These are phyloP conservation scores for Benthosema pterotum DNA, from an alignment of 2,797 vertebrate species.

Conservation along the genomic window DNA sequence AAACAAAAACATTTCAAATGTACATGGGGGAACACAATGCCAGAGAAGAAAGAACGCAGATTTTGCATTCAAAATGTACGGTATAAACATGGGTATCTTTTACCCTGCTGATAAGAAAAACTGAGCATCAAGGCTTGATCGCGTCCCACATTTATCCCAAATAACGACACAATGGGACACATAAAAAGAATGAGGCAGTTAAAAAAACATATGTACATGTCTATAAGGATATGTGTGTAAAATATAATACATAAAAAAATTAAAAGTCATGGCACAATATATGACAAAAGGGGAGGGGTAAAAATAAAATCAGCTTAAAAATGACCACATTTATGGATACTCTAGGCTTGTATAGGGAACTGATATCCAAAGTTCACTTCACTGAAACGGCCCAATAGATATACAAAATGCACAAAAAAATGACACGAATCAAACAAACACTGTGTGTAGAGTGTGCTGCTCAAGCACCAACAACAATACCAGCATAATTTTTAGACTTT, in stretches of 20 bases:
- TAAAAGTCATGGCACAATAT: constrained; percentile 81
- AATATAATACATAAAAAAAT: constrained; percentile 79
- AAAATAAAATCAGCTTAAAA: constrained; percentile 76
- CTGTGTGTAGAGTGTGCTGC: constrained; percentile 81
- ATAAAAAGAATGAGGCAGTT: constrained; percentile 74
- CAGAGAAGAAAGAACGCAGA: constrained; percentile 50
- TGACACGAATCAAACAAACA: constrained; percentile 87
- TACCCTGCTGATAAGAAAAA: constrained; percentile 57
- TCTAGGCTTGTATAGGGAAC: constrained; percentile 76
- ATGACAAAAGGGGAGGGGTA: constrained; percentile 71
- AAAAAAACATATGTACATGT: constrained; percentile 80
- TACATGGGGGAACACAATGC: constrained; percentile 54
- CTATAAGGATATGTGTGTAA: constrained; percentile 80
- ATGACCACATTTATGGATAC: constrained; percentile 62
- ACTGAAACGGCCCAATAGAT: constrained; percentile 84
- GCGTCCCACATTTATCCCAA: constrained; percentile 57
- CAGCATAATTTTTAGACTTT: constrained; percentile 77
- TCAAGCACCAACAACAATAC: constrained; percentile 86
- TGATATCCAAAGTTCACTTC: constrained; percentile 80
- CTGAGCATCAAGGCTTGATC: constrained; percentile 50
- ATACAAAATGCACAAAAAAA: constrained; percentile 88
- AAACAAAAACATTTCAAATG: constrained; percentile 55
- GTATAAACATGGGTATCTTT: constrained; percentile 54
- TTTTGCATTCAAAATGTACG: constrained; percentile 40
- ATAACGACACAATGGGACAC: constrained; percentile 62